Evolutionary conservation across 1,140 invertebrate species (phyloP).

Genomic region (Mycetomoellerius zeteki): DNA sequence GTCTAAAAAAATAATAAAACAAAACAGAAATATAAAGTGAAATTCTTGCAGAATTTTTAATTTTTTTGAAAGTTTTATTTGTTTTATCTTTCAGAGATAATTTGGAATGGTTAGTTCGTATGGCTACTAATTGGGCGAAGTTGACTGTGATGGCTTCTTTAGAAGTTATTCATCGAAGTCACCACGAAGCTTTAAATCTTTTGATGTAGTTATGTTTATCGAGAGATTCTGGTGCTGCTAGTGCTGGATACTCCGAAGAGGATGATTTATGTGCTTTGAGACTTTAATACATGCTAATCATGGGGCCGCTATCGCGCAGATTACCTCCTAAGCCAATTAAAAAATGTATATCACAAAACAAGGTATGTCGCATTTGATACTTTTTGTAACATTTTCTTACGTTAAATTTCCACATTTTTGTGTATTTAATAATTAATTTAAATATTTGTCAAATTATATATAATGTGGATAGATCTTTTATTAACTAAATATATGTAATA

Average conservation of each 20-base stretch:
- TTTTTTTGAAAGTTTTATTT: neutral
- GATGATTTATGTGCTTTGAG: constrained; percentile 99
- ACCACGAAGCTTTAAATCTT: constrained; percentile 95
- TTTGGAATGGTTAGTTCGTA: constrained; percentile 98
- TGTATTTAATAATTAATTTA: neutral
- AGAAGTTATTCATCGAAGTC: constrained; percentile 98
- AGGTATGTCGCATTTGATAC: constrained; percentile 85
- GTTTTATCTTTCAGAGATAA: constrained; percentile 92
- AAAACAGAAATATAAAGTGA: neutral
- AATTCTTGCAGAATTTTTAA: neutral
- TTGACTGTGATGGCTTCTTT: constrained; percentile 99
- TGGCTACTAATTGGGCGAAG: constrained; percentile 99
- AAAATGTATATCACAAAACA: constrained; percentile 97
- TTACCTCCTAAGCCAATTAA: constrained; percentile 97
- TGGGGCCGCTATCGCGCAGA: constrained; percentile 97
- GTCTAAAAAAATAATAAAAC: too few species aligned
- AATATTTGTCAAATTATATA: constrained; percentile 1
- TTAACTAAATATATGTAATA: neutral
- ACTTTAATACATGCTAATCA: constrained; percentile 99
- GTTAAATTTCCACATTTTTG: neutral
- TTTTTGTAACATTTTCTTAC: neutral
- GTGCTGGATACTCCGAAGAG: too few species aligned
- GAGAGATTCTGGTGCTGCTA: constrained; percentile 96
- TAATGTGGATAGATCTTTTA: neutral
- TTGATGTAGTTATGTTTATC: constrained; percentile 98